Evolutionary conservation across 2,797 vertebrate species (phyloP), one percentile per base, ranked within the genome.

Genomic region (Sebastes taczanowskii): DNA sequence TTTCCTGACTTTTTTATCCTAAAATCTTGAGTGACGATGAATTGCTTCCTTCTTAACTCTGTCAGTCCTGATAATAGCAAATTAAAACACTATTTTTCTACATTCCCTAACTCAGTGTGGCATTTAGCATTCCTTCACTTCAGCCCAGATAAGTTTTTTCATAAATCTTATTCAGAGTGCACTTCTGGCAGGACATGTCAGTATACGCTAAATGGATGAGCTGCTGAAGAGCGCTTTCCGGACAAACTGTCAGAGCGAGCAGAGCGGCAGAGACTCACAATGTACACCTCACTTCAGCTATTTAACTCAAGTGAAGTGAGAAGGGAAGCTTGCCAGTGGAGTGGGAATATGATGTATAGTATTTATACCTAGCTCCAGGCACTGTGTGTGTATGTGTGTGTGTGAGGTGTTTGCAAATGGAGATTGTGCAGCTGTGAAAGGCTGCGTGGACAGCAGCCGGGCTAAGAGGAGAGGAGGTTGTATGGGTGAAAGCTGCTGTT

Each of bases 291-390:
- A 84, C 88, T 90, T 91, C 78, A 90, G 82, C 86, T 89, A 84
- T 95, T 94, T 91, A 92, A 84, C 90, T 91, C 75, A 66, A 88
- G 78, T 93, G 81, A 88, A 94, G 90, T 92, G 86, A 92, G 86
- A 93, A 86, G 84, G 74, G 74, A 92, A 84, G 80, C 89, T 88
- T 90, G 92, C 90, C 91, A 90, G 75, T 62, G 63, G 84, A 86
- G 88, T 90, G 91, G 89, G 88, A 90, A 92, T 92, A 91, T 92
- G 93, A 94, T 95, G 92, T 92, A 90, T 92, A 89, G 90, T 91
- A 88, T 94, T 92, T 93, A 91, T 91, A 74, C 77, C 83, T 83
- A 10, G 86, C 93, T 90, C 29, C 65, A 42, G 91, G 95, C 90
- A 69, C 68, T 79, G 35, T 58, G 23, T 58, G 20, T 25, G 2